Base-by-base conservation (phyloP, 1,140 invertebrate species). In the Heliconius nattereri region DNA sequence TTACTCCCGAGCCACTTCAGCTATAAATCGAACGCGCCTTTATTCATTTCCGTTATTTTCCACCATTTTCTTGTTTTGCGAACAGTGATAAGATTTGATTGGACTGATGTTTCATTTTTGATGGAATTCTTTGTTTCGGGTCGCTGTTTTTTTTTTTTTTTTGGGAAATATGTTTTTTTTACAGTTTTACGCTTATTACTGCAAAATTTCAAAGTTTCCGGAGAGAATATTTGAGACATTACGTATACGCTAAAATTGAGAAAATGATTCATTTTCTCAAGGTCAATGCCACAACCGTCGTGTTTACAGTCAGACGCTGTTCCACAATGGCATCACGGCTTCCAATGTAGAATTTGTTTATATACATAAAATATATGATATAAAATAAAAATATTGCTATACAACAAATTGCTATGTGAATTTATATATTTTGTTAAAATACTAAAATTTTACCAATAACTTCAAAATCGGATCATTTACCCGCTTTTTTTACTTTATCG, bases 11-110 rank as follows among this genome's bases (percentile, higher is more conserved):
- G 89, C 90, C 84, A 91, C 90, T 90, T 87, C 88, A 89, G 85
- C 92, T 87, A 91, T 93, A 93, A 91, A 93, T 93, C 90, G 91
- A 91, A 91, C 86, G 80, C 75, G 83, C 85, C 81, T 78, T 85
- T 87, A 89, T 87, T 87, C 86, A 88, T 88, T 89, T 81, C 73
- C 81, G 73, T 81, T 86, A 85, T 86, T 86, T 85, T 85, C 81
- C 76, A 75, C 71, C 75, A 78, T 80, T 82, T 83, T 78, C 80
- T 81, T 84, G 81, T 85, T 85, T 80, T 80, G 49, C 80, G 77
- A 86, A 83, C 81, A 82, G 80, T 80, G 79, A 80, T 79, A 60
- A 76, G 73, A 77, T 79, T 76, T 78, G 74, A 78, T 81, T 76
- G 80, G 73, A 78, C 71, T 78, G 79, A 81, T 78, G 76, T 81